These are phyloP conservation scores for Hirtodrosophila duncani DNA, from an alignment of 2,888 invertebrate genomes.

Conservation along the genomic window DNA sequence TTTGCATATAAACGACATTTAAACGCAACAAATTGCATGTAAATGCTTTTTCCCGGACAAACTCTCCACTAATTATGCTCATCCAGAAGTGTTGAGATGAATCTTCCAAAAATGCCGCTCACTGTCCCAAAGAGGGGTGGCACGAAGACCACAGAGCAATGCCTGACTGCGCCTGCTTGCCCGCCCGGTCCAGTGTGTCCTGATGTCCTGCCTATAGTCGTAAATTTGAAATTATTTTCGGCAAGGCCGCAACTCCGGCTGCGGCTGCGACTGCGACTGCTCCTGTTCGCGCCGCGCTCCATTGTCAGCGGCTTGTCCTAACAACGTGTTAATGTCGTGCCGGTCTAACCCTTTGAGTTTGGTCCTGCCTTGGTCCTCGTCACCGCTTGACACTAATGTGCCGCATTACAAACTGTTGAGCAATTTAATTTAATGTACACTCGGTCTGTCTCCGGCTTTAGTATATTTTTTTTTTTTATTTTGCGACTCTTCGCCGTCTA, in stretches of 20 bases:
- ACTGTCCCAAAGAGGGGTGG: slow-evolving; percentile 32
- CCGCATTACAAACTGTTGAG: slow-evolving; percentile 77
- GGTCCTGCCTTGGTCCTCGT: slow-evolving; percentile 32
- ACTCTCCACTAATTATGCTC: slow-evolving; percentile 73
- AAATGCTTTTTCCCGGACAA: slow-evolving; percentile 54
- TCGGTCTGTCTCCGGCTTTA: slow-evolving; percentile 17
- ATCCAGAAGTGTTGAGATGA: slow-evolving; percentile 68
- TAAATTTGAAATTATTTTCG: slow-evolving; percentile 65
- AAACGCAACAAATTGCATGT: slow-evolving; percentile 66
- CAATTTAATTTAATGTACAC: slow-evolving; percentile 75
- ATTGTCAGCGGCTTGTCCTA: slow-evolving; percentile 56
- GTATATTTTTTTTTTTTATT: slow-evolving; percentile 20
- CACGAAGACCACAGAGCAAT: slow-evolving; percentile 16
- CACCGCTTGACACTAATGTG: slow-evolving; percentile 74
- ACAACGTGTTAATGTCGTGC: slow-evolving; percentile 68
- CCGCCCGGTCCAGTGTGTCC: slow-evolving; percentile 54
- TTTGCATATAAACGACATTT: slow-evolving; percentile 75
- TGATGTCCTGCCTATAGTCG: slow-evolving; percentile 65
- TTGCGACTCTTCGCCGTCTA: slow-evolving; percentile 10
- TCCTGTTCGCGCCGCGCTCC: slow-evolving; percentile 21
- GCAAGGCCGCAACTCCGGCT: slow-evolving; percentile 25
- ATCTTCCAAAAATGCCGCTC: slow-evolving; percentile 43
- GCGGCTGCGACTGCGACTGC: slow-evolving; percentile 8
- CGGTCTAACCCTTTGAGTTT: slow-evolving; percentile 51
- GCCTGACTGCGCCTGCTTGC: slow-evolving; percentile 13